Base-by-base conservation (phyloP, 2,888 invertebrate species). In the Coleophora deauratella region DNA sequence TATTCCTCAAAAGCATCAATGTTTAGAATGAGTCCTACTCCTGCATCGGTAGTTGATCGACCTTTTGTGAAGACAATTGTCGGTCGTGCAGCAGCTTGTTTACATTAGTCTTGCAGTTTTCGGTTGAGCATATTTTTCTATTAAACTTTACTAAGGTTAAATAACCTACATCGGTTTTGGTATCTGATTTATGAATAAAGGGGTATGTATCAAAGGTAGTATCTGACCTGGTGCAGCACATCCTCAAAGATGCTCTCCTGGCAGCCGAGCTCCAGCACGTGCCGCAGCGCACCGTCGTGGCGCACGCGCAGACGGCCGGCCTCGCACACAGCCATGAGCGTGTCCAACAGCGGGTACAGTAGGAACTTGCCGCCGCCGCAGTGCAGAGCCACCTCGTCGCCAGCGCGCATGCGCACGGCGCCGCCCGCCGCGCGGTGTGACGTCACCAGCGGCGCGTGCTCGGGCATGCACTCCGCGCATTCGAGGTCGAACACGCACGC, bases 231-330 rank as follows among this genome's bases (percentile, higher is more conserved):
- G 40, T 86, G 85, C 56, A 73, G 49, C 11, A 82, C 78, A 42
- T 86, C 86, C 54, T 84, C 84, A 44, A 77, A 75, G 37, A 80
- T 56, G 59, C 61, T 68, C 59, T 77, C 73, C 62, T 80, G 81
- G 57, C 86, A 86, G 57, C 85, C 84, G 14, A 86, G 71, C 32
- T 86, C 78, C 33, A 79, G 65, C 50, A 85, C 54, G 44, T 71
- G 71, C 0, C 68, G 55, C 41, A 69, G 58, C 33, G 45, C 7
- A 38, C 12, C 32, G 57, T 76, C 79, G 44, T 50, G 51, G 0
- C 39, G 49, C 54, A 72, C 60, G 33, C 72, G 65, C 60, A 60
- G 74, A 27, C 66, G 62, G 46, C 77, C 80, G 7, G 50, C 65
- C 54, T 71, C 68, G 63, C 86, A 85, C 28, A 37, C 52, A 10